These are phyloP conservation scores for Drosophila nigromelanica DNA, from an alignment of 1,140 invertebrate genomes.

Conservation along the genomic window DNA sequence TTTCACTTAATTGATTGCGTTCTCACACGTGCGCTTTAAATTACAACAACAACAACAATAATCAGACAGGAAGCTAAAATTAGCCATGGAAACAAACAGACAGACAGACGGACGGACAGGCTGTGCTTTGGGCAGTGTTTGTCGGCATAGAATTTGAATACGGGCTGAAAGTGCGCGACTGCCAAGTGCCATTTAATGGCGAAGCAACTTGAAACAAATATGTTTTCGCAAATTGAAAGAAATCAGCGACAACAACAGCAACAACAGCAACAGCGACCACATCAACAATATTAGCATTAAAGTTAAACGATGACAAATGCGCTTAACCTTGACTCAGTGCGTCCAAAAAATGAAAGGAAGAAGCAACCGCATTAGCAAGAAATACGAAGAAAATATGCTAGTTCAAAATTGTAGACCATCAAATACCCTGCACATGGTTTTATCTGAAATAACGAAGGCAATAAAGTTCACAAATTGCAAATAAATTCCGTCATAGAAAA, in stretches of 20 bases:
- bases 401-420: neutral
- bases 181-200: conserved; percentile 61
- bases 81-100: conserved; percentile 4
- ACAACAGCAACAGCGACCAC: conserved; percentile 30
- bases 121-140: too few relatives aligned
- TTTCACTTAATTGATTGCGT: conserved; percentile 44
- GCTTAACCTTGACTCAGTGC: conserved; percentile 53
- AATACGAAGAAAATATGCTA: neutral
- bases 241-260: conserved; percentile 53
- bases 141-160: neutral
- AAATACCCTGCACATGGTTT: conserved; percentile 11
- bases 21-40: conserved; percentile 30
- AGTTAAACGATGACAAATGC: conserved; percentile 70
- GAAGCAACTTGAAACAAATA: conserved; percentile 60
- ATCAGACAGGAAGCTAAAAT: conserved; percentile 55
- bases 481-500: too few relatives aligned
- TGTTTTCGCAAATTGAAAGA: conserved; percentile 69
- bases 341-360: conserved; percentile 24
- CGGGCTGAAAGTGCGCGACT: conserved; percentile 6
- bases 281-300: conserved; percentile 8
- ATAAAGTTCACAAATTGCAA: too few relatives aligned
- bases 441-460: too few relatives aligned
- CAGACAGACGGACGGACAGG: neutral
- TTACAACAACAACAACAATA: conserved; percentile 5
- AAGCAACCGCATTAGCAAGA: conserved; percentile 25